Conservation (phyloP, 30 jellyfish, hydroid and myxozoan species). For the Phacellophora camtschatica region DNA sequence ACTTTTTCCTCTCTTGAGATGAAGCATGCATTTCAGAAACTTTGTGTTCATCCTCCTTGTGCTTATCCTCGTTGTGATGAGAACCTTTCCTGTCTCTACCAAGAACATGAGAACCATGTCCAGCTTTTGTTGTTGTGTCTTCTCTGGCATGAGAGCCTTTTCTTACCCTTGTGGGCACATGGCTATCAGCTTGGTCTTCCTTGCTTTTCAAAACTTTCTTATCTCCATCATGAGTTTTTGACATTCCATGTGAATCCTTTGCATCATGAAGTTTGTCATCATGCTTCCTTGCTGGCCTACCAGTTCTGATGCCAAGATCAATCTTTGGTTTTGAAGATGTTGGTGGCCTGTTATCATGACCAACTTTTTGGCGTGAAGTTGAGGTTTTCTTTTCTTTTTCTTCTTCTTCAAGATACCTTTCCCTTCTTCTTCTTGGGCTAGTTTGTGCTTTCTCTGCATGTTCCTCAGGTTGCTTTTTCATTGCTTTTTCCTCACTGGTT, state of each 20-base stretch:
- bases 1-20: too few species aligned
- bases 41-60: not conserved
- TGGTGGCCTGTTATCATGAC: not conserved
- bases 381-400: not conserved
- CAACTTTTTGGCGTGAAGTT: not conserved
- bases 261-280: conserved; percentile 41
- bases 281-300: conserved; percentile 34
- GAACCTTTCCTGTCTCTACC: not conserved
- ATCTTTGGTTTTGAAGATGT: conserved; percentile 23
- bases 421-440: too few species aligned
- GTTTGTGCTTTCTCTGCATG: not conserved
- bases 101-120: not conserved
- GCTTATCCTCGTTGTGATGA: too few species aligned
- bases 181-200: not conserved
- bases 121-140: not conserved
- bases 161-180: not conserved
- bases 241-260: not conserved
- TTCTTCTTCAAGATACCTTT: too few species aligned
- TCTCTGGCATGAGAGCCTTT: not conserved
- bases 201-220: not conserved
- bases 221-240: not conserved
- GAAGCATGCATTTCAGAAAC: too few species aligned
- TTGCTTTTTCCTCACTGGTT: not conserved
- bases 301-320: conserved; percentile 30
- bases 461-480: not conserved